Evolutionary conservation across 2,113 vertebrate genomes (phyloP), one percentile per base, ranked within the genome.

Genomic region (Electrona antarctica): DNA sequence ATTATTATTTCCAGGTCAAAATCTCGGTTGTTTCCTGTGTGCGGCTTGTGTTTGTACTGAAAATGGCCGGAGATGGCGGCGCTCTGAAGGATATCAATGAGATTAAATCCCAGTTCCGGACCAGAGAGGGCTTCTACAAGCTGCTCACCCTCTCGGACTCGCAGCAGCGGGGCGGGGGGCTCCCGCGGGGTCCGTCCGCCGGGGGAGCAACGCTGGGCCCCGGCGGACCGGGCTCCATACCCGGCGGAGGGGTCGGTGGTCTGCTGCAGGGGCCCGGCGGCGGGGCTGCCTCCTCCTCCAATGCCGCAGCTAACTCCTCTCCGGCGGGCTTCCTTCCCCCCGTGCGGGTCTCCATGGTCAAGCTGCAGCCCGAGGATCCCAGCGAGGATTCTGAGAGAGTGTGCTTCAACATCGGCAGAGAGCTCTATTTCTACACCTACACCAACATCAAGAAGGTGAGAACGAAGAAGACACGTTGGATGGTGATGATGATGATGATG

Each of bases 71-170:
- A 87, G 92, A 95, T 91, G 93, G 93, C 86, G 91, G 93, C 80
- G 88, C 92, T 85, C 91, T 95, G 91, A 95, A 95, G 85, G 95
- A 95, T 93, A 93, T 95, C 83, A 93, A 95, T 89, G 96, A 97
- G 90, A 95, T 97, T 86, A 97, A 97, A 91, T 96, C 94, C 59
- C 96, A 96, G 93, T 96, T 97, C 89, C 92, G 96, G 79, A 97
- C 96, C 82, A 93, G 96, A 64, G 95, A 96, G 90, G 95, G 95
- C 69, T 95, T 95, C 83, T 97, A 97, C 92, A 95, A 96, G 80
- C 94, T 97, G 89, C 93, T 97, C 67, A 95, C 95, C 61, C 93
- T 94, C 85, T 94, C 93, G 0, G 94, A 95, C 83, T 95, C 93
- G 10, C 92, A 94, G 85, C 93, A 94, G 87, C 90, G 93, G 75